Evolutionary conservation across 1,140 invertebrate genomes (phyloP).

Genomic region (Drosophila navojoa): DNA sequence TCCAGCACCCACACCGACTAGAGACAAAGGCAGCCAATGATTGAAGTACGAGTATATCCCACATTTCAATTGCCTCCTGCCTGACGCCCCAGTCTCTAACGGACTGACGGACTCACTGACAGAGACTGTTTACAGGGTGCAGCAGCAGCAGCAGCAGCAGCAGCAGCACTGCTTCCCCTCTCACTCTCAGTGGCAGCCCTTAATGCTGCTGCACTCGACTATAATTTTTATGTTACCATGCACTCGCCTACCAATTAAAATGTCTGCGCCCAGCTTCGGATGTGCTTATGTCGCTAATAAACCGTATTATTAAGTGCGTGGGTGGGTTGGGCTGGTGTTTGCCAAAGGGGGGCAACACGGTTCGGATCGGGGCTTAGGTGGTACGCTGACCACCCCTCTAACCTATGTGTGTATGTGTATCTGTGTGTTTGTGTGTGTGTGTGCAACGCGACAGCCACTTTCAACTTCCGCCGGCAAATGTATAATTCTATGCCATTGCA

Average conservation of each 20-base stretch:
- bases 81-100: conserved; percentile 36
- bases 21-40: conserved; percentile 79
- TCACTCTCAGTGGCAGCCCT: conserved; percentile 19
- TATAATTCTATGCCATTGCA: conserved; percentile 74
- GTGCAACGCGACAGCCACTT: conserved; percentile 65
- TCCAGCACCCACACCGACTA: conserved; percentile 44
- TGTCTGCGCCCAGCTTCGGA: conserved; percentile 75
- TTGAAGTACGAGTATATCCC: conserved; percentile 76
- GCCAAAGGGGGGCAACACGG: neutral
- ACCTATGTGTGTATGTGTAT: neutral
- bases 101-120: conserved; percentile 30
- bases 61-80: conserved; percentile 74
- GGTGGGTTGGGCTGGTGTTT: conserved; percentile 17
- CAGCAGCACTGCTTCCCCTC: neutral
- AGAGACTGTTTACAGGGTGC: conserved; percentile 47
- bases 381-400: conserved; percentile 36
- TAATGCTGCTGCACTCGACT: conserved; percentile 62
- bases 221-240: conserved; percentile 82
- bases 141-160: neutral
- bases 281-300: conserved; percentile 83
- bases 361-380: conserved; percentile 23
- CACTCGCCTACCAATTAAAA: conserved; percentile 82
- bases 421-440: conserved; percentile 6
- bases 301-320: conserved; percentile 80
- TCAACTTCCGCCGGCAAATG: conserved; percentile 78